A percentile compares a stretch with the other conserved stretches of the same genome.
phyloP scores from a whole-genome alignment of 2,113 vertebrate genomes.

The Myanophis thanlyinensis region DNA sequence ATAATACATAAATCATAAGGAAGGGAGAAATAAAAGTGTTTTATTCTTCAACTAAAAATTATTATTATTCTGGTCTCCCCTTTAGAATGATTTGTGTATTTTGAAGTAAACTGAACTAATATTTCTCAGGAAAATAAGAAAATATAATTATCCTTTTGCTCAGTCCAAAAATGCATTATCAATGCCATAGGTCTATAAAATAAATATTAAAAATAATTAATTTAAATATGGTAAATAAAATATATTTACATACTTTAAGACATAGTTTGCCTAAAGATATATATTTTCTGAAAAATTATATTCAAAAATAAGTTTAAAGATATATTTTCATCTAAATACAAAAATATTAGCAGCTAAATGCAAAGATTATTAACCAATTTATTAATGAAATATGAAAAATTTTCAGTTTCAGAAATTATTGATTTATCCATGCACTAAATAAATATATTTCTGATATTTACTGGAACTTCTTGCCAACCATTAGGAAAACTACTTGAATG shows the following conservation, averaged over 20 bases:
- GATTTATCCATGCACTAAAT: too few relatives aligned
- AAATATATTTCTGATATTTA: too few relatives aligned
- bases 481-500: too few relatives aligned
- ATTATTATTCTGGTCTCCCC: background rate
- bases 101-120: background rate
- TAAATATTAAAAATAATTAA: background rate
- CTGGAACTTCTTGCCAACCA: too few relatives aligned
- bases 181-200: background rate
- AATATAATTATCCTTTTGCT: background rate
- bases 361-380: background rate
- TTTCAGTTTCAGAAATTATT: too few relatives aligned
- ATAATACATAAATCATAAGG: background rate
- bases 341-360: background rate
- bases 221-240: background rate
- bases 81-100: background rate
- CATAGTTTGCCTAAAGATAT: background rate
- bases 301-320: background rate
- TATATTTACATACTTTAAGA: background rate
- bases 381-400: background rate
- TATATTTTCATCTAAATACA: background rate
- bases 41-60: background rate
- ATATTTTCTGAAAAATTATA: background rate
- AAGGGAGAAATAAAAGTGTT: background rate
- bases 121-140: background rate
- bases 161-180: background rate